Evolutionary conservation across 2,888 invertebrate genomes (phyloP).

Genomic region (Drosophila aldrichi): DNA sequence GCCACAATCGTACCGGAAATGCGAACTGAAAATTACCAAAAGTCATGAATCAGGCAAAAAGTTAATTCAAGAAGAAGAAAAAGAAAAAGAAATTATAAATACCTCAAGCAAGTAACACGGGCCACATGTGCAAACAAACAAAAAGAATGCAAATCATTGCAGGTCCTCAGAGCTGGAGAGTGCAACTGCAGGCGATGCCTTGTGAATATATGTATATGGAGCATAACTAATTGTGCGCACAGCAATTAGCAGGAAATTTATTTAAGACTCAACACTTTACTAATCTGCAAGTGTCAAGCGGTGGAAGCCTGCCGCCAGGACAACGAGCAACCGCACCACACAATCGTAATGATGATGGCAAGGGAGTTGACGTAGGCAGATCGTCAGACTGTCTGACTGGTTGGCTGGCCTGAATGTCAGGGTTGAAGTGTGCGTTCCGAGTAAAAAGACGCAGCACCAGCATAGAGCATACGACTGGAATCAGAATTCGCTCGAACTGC

Average conservation of each 20-base stretch:
- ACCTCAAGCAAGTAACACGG: slow-evolving; percentile 25
- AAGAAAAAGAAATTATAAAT: slow-evolving; percentile 38
- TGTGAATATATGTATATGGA: slow-evolving; percentile 53
- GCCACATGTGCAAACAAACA: slow-evolving; percentile 52
- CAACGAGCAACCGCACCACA: slow-evolving; percentile 40
- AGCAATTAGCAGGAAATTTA: slow-evolving; percentile 82
- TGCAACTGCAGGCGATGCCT: slow-evolving; percentile 20
- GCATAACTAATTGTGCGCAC: slow-evolving; percentile 70
- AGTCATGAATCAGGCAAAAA: slow-evolving; percentile 83
- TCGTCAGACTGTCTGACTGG: slow-evolving; percentile 27
- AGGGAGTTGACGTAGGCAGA: slow-evolving; percentile 71
- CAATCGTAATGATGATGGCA: slow-evolving; percentile 56
- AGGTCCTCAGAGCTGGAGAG: slow-evolving; percentile 19
- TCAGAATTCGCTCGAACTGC: slow-evolving; percentile 67
- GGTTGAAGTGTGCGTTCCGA: slow-evolving; percentile 78
- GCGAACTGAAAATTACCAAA: slow-evolving; percentile 65
- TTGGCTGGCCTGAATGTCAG: slow-evolving; percentile 30
- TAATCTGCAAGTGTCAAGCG: slow-evolving; percentile 84
- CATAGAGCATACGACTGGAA: slow-evolving; percentile 49
- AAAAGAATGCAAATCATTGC: slow-evolving; percentile 75
- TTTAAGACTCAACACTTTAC: slow-evolving; percentile 79
- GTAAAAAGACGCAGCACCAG: slow-evolving; percentile 59
- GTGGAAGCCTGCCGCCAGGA: slow-evolving; percentile 21
- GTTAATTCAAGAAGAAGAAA: slow-evolving; percentile 78
- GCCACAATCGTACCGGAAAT: slow-evolving; percentile 57